Evolutionary conservation across 2,113 vertebrate genomes (phyloP).

Genomic region (Dromaius novaehollandiae): DNA sequence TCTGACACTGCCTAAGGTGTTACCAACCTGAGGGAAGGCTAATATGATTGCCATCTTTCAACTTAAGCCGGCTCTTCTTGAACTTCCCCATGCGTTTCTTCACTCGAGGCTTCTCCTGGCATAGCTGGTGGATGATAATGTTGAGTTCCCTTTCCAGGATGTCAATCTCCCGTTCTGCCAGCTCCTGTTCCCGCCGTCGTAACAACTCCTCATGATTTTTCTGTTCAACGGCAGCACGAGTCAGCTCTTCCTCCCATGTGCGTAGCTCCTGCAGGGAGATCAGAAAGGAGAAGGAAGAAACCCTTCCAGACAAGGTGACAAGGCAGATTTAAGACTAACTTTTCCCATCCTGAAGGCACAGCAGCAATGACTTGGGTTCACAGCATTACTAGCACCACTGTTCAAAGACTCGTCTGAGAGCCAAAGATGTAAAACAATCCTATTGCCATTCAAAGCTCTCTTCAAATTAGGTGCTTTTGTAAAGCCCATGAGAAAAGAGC

Average conservation of each 20-base stretch:
- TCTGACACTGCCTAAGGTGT: neutral
- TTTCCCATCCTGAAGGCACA: neutral
- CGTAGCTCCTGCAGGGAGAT: slow-evolving; percentile 84
- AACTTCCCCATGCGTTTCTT: slow-evolving; percentile 96
- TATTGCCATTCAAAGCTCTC: neutral
- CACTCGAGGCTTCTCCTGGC: slow-evolving; percentile 94
- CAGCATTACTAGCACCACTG: neutral
- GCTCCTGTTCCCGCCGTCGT: slow-evolving; percentile 90
- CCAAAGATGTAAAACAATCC: neutral
- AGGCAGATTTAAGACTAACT: neutral
- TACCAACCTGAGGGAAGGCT: slow-evolving; percentile 93
- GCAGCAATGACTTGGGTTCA: neutral
- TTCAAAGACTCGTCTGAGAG: neutral
- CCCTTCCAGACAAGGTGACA: neutral
- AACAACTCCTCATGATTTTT: slow-evolving; percentile 95
- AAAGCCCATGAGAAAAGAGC: neutral
- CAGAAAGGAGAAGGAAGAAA: neutral
- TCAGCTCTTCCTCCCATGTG: slow-evolving; percentile 96
- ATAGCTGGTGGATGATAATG: slow-evolving; percentile 97
- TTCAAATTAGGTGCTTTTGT: neutral
- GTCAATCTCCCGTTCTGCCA: slow-evolving; percentile 95
- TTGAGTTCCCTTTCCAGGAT: slow-evolving; percentile 96
- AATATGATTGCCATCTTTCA: slow-evolving; percentile 95
- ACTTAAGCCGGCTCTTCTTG: slow-evolving; percentile 89
- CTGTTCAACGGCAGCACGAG: slow-evolving; percentile 91